phyloP scores from a whole-genome alignment of 2,797 vertebrate genomes.

The Sebastes baramenuke region DNA sequence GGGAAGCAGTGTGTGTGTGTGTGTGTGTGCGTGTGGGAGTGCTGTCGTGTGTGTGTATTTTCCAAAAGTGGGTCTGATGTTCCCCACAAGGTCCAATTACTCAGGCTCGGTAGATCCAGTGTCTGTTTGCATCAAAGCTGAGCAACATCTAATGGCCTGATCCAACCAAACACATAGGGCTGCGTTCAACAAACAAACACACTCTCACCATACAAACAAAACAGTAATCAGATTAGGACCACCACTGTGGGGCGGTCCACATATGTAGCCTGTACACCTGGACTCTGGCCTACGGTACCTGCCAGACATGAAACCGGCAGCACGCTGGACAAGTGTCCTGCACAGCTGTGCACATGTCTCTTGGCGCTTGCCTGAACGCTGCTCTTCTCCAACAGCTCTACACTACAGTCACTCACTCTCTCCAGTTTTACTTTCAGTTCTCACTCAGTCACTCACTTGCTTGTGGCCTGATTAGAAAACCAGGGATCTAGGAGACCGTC shows the following conservation, averaged over 20 bases:
- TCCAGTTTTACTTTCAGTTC: slow-evolving; percentile 1
- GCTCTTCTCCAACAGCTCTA: neutral
- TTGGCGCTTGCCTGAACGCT: neutral
- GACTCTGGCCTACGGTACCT: neutral
- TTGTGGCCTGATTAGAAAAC: slow-evolving; percentile 26
- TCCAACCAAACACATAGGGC: slow-evolving; percentile 10
- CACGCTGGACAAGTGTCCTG: neutral
- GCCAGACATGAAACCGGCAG: neutral
- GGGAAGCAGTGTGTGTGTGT: neutral
- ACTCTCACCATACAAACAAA: neutral
- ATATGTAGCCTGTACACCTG: neutral
- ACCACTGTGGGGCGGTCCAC: neutral
- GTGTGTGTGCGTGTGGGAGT: neutral
- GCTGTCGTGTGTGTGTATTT: slow-evolving; percentile 7
- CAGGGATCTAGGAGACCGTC: slow-evolving; percentile 5
- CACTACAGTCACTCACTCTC: neutral
- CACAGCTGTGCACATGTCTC: neutral
- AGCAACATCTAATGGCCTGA: slow-evolving; percentile 32
- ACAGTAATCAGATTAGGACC: neutral
- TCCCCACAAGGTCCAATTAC: slow-evolving; percentile 66
- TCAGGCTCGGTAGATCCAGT: slow-evolving; percentile 42
- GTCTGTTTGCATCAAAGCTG: slow-evolving; percentile 53
- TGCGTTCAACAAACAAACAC: slow-evolving; percentile 12
- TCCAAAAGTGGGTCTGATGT: slow-evolving; percentile 42
- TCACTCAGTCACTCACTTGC: neutral